These are phyloP conservation scores for Meiosimyza platycephala DNA, from an alignment of 2,888 invertebrate genomes.

Conservation along the genomic window DNA sequence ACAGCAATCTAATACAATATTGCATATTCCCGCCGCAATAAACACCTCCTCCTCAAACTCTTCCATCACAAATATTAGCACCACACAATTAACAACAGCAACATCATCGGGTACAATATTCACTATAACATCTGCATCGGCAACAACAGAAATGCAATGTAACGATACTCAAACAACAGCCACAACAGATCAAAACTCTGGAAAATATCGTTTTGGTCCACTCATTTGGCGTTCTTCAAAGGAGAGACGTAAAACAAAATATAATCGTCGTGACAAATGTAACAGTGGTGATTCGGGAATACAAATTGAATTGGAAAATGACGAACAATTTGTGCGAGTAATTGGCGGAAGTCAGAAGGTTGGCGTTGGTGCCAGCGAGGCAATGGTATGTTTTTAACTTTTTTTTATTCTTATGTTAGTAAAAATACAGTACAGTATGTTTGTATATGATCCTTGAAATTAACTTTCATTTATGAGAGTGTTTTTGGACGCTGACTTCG, in stretches of 20 bases:
- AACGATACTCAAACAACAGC: constrained; percentile 7
- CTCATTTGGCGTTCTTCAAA: constrained; percentile 79
- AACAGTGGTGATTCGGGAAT: constrained; percentile 81
- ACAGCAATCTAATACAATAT: not conserved
- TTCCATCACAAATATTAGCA: constrained; percentile 41
- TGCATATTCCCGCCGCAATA: constrained; percentile 30
- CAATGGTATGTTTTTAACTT: not conserved
- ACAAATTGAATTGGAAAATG: constrained; percentile 73
- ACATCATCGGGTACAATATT: constrained; percentile 22
- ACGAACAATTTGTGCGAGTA: constrained; percentile 58
- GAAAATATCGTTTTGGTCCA: constrained; percentile 74
- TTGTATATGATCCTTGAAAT: too few relatives aligned
- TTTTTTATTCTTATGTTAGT: not conserved
- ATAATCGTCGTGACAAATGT: constrained; percentile 77
- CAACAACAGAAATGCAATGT: constrained; percentile 33
- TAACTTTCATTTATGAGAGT: too few relatives aligned
- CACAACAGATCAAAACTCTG: constrained; percentile 40
- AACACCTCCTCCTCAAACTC: constrained; percentile 44
- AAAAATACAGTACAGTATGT: too few relatives aligned
- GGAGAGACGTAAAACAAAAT: constrained; percentile 77
- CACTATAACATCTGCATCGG: constrained; percentile 16
- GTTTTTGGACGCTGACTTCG: too few relatives aligned
- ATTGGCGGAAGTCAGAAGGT: constrained; percentile 33
- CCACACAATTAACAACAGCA: constrained; percentile 8
- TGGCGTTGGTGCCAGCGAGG: constrained; percentile 28